Conservation (phyloP, 1,140 invertebrate genomes). For the Gonioctena quinquepunctata region DNA sequence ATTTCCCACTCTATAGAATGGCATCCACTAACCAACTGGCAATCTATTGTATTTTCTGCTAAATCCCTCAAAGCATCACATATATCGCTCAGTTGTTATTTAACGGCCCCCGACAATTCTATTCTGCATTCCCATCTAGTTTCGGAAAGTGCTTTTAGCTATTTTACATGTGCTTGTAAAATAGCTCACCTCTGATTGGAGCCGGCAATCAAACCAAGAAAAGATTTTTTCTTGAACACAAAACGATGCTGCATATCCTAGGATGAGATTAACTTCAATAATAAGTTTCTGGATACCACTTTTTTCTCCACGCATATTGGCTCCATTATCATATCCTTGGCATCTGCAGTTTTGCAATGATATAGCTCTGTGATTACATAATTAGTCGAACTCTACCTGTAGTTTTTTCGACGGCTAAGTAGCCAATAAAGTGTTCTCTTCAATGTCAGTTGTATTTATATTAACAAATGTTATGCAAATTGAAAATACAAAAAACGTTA, state of each 20-base stretch:
- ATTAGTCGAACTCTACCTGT: constrained; percentile 4
- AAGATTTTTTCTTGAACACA: constrained; percentile 17
- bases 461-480: background rate
- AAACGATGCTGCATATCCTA: constrained; percentile 12
- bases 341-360: constrained; percentile 5
- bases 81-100: constrained; percentile 20
- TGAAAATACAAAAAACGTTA: background rate
- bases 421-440: constrained; percentile 10
- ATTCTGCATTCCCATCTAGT: constrained; percentile 19
- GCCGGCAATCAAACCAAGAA: constrained; percentile 6
- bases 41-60: constrained; percentile 21
- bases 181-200: background rate
- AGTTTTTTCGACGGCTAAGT: constrained; percentile 10
- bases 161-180: background rate
- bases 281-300: constrained; percentile 15
- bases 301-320: constrained; percentile 16
- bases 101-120: constrained; percentile 16
- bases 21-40: constrained; percentile 13
- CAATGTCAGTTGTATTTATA: constrained; percentile 2
- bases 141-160: constrained; percentile 19
- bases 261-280: constrained; percentile 15
- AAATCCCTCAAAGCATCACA: constrained; percentile 5
- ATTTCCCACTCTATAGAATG: constrained; percentile 18
- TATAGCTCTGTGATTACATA: background rate
- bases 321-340: constrained; percentile 14